phyloP scores from a whole-genome alignment of 92 coral and sea anemone species.

The Phenganax marumi region DNA sequence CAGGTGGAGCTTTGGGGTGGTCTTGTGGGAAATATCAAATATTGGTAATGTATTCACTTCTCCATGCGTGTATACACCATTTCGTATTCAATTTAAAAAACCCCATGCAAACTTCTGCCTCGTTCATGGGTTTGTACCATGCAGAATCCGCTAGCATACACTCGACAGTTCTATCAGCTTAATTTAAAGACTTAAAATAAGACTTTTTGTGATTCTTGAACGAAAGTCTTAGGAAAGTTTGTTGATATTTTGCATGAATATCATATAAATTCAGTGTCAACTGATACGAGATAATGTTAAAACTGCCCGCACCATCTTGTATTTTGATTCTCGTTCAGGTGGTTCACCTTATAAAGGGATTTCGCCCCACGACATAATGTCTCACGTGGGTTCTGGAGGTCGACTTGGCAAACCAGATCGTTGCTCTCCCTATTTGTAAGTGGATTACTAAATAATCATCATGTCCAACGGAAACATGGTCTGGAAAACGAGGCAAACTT shows the following conservation, averaged over 20 bases:
- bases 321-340: slow-evolving; percentile 31
- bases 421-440: slow-evolving; percentile 58
- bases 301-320: too few species aligned
- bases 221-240: too few species aligned
- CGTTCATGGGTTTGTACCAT: background rate
- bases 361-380: slow-evolving; percentile 51
- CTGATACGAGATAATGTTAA: too few species aligned
- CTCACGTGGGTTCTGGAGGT: slow-evolving; percentile 46
- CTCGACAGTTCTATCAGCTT: too few species aligned
- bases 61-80: background rate
- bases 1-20: slow-evolving; percentile 85
- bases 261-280: too few species aligned
- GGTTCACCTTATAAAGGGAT: slow-evolving; percentile 55
- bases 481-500: too few species aligned
- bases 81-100: background rate
- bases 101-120: background rate
- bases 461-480: too few species aligned
- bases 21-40: slow-evolving; percentile 81
- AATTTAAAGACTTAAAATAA: too few species aligned
- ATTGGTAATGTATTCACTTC: slow-evolving; percentile 59
- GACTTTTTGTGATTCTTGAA: too few species aligned
- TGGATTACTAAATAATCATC: background rate
- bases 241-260: too few species aligned
- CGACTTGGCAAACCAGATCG: slow-evolving; percentile 54
- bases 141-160: too few species aligned